Base-by-base conservation (phyloP, 2,797 vertebrate species). In the Ceryle rudis region DNA sequence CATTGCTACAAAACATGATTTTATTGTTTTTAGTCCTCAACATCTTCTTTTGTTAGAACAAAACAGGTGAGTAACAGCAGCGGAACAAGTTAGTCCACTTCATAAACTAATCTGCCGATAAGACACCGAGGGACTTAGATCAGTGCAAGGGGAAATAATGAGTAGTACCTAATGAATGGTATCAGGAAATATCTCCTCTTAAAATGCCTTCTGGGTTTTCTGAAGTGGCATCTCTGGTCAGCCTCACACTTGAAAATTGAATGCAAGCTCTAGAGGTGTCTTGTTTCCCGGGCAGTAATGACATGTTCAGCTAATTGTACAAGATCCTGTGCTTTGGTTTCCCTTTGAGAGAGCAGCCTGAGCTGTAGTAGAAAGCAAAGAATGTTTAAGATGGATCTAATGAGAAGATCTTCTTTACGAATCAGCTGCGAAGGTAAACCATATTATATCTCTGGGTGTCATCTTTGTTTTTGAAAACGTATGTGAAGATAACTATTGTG, bases 131-230 rank as follows among this genome's bases (percentile, higher is more conserved):
- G 89, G 57, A 95, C 88, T 98, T 97, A 86, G 95, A 89, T 71
- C 90, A 94, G 89, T 81, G 86, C 67, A 93, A 89, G 93, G 94
- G 94, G 96, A 94, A 94, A 86, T 95, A 60, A 64, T 82, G 71
- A 73, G 74, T 29, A 14, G n/a, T 86, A 82, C 58, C 81, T 64
- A 81, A 91, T 57, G 80, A 96, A 94, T 72, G 80, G 85, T 54
- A 97, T 91, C 96, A 97, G 98, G 97, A 98, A 98, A 96, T 72
- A 60, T 18, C 73, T 94, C 69, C 62, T 97, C 70, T 69, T 96
- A n/a, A 95, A 97, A 95, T 41, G 31, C 74, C 11, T 57, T 35
- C 10, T 75, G 49, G 22, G 21, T 89, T 96, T 87, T 90, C 42
- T 82, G 49, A 55, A 65, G 52, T 21, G 52, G 72, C 74, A 85